phyloP scores from a whole-genome alignment of 2,888 invertebrate genomes.

The Nebria brevicollis region DNA sequence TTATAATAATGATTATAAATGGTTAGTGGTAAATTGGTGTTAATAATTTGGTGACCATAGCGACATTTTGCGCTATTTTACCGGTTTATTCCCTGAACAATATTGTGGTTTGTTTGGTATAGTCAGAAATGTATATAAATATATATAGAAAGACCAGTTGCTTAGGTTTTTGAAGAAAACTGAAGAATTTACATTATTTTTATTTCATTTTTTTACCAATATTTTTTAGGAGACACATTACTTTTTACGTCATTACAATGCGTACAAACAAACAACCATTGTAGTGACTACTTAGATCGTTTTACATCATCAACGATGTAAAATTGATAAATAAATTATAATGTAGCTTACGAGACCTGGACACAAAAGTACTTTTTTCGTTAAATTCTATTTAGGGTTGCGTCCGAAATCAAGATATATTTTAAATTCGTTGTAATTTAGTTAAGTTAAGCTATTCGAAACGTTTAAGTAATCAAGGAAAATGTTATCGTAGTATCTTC shows the following conservation, averaged over 20 bases:
- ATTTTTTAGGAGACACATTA: background rate
- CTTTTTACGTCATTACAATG: background rate
- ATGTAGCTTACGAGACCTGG: background rate
- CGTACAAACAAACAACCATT: background rate
- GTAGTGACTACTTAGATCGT: background rate
- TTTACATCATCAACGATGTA: background rate
- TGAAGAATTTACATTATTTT: constrained; percentile 1
- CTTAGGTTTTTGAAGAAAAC: background rate
- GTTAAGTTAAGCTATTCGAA: background rate
- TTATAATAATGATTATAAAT: constrained; percentile 26
- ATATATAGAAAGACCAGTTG: background rate
- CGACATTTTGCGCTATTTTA: background rate
- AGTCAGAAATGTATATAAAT: background rate
- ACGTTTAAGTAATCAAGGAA: background rate
- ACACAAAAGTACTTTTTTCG: background rate
- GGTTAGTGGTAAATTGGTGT: constrained; percentile 28
- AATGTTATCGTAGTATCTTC: background rate
- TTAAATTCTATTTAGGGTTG: background rate
- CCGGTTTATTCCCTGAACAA: background rate
- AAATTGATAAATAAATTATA: background rate
- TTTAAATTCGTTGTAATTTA: background rate
- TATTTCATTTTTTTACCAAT: constrained; percentile 1
- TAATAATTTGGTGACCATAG: constrained; percentile 4
- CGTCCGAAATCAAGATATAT: background rate
- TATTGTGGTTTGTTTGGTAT: background rate